phyloP scores from a whole-genome alignment of 2,888 invertebrate species.

The Hemistola chrysoprasaria region DNA sequence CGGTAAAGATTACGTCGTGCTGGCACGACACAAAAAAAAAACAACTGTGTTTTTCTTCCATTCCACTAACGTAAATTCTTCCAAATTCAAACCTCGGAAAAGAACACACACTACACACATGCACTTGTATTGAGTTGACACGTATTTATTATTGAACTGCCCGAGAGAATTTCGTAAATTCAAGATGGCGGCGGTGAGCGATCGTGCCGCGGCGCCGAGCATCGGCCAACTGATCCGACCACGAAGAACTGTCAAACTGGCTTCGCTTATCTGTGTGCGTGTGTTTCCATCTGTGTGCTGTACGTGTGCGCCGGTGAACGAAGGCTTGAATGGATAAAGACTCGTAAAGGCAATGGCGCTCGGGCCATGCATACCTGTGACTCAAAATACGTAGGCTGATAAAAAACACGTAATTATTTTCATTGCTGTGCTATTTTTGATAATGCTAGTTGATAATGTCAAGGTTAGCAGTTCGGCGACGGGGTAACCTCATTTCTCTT shows the following conservation, averaged over 20 bases:
- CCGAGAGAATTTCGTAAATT: conserved; percentile 54
- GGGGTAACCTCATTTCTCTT: conserved; percentile 33
- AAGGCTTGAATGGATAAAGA: conserved; percentile 67
- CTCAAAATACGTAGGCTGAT: conserved; percentile 52
- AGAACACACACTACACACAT: conserved; percentile 43
- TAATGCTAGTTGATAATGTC: conserved; percentile 31
- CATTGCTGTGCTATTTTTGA: conserved; percentile 29
- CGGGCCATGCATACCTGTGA: conserved; percentile 41
- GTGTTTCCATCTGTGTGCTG: conserved; percentile 29
- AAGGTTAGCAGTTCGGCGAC: conserved; percentile 34
- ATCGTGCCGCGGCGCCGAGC: conserved; percentile 72
- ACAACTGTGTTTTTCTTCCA: conserved; percentile 25
- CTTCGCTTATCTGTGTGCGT: conserved; percentile 51
- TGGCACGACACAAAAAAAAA: conserved; percentile 23
- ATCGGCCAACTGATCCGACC: conserved; percentile 72
- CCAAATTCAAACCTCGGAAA: conserved; percentile 28
- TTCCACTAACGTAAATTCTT: conserved; percentile 20
- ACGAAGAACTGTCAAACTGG: conserved; percentile 75
- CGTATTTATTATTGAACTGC: conserved; percentile 67
- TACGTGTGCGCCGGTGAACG: conserved; percentile 34
- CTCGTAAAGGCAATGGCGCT: conserved; percentile 30
- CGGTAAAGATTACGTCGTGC: conserved; percentile 28
- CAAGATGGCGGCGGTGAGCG: conserved; percentile 63
- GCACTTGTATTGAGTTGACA: conserved; percentile 59
- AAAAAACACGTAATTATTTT: conserved; percentile 49